Evolutionary conservation across 2,888 invertebrate species (phyloP).

Genomic region (Aspidiotus destructor): DNA sequence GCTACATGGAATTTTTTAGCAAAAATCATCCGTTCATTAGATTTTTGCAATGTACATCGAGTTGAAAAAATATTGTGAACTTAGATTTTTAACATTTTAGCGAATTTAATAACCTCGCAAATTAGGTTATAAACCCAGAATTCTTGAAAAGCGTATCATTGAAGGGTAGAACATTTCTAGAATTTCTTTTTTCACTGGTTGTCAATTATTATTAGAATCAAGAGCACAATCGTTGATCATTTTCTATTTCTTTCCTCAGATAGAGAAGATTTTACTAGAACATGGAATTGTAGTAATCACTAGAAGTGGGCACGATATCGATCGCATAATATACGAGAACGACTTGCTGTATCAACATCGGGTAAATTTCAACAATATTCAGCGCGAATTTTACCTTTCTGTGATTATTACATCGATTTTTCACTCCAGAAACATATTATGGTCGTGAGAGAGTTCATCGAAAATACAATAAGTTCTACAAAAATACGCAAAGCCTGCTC

Average conservation of each 20-base stretch:
- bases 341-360: constrained; percentile 76
- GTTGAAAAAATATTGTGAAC: too few species aligned
- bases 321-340: constrained; percentile 82
- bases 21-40: too few species aligned
- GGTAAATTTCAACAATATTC: constrained; percentile 47
- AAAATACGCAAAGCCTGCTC: constrained; percentile 67
- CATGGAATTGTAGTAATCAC: constrained; percentile 84
- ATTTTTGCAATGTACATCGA: too few species aligned
- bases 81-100: too few species aligned
- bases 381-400: constrained; percentile 1
- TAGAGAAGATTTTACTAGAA: constrained; percentile 72
- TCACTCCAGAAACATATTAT: constrained; percentile 46
- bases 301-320: constrained; percentile 71
- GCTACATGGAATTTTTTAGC: too few species aligned
- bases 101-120: too few species aligned
- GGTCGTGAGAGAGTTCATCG: constrained; percentile 85
- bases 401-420: background rate
- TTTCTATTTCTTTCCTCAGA: constrained; percentile 48
- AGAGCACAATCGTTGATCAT: background rate
- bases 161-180: too few species aligned
- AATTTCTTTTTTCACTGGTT: too few species aligned
- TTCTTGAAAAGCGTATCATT: too few species aligned
- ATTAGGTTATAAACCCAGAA: too few species aligned
- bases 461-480: constrained; percentile 89
- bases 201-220: too few species aligned